Evolutionary conservation across 2,797 vertebrate genomes (phyloP).

Genomic region (Otolemur crassicaudatus): DNA sequence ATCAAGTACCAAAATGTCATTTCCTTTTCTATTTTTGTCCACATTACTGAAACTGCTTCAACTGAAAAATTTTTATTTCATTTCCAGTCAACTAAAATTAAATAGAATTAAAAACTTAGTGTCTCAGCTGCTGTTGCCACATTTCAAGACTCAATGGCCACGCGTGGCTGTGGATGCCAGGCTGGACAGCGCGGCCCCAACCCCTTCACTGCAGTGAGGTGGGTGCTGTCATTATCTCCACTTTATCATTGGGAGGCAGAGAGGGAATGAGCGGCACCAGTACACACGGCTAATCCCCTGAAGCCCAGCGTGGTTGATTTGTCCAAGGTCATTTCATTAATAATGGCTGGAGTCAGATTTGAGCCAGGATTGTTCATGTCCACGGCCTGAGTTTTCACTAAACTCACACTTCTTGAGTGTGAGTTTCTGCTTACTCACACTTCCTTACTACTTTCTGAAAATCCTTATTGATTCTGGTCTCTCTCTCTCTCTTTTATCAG

Average conservation of each 20-base stretch:
- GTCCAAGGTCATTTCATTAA: not conserved
- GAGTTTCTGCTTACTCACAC: not conserved
- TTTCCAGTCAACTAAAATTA: slow-evolving; percentile 1
- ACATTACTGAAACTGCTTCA: not conserved
- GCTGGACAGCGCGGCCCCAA: too few relatives aligned
- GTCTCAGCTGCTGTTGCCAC: not conserved
- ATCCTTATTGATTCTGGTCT: not conserved
- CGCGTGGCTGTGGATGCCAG: not conserved
- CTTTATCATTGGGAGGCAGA: not conserved
- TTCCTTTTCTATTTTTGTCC: not conserved
- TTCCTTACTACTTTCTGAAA: not conserved
- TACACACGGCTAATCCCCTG: not conserved
- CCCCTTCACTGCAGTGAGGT: not conserved
- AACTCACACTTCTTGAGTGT: too few relatives aligned
- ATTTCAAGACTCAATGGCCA: not conserved
- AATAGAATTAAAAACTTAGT: not conserved
- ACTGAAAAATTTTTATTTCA: not conserved
- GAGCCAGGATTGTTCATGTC: not conserved
- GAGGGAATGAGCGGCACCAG: not conserved
- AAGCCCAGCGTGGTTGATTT: not conserved
- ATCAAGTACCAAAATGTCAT: not conserved
- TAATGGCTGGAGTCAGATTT: not conserved
- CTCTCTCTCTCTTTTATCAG: not conserved
- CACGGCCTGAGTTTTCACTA: not conserved
- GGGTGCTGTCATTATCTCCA: not conserved